Percentiles rank a stretch among this genome's conserved stretches.
phyloP scores from a whole-genome alignment of 2,888 invertebrate genomes.

The Erebia aethiops region DNA sequence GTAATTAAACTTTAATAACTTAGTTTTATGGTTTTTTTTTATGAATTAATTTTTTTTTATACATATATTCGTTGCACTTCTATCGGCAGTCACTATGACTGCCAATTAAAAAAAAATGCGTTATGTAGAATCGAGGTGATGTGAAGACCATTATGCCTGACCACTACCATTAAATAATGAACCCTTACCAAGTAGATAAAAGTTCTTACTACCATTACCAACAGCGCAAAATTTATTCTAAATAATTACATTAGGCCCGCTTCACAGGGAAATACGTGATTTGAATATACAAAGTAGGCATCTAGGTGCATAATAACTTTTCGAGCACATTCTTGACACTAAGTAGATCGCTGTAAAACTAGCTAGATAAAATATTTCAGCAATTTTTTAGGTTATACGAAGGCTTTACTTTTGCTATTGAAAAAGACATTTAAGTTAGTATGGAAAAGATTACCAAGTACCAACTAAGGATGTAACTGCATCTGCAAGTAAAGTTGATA shows the following conservation, averaged over 20 bases:
- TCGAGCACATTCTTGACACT: neutral
- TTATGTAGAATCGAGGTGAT: neutral
- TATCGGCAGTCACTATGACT: too few species aligned
- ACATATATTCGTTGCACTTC: too few species aligned
- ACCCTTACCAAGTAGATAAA: neutral
- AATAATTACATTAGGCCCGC: neutral
- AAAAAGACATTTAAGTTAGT: neutral
- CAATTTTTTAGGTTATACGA: neutral
- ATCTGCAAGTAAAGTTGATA: constrained; percentile 7
- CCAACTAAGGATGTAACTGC: neutral
- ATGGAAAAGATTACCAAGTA: neutral
- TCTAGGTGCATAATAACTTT: neutral
- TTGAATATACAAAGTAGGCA: neutral
- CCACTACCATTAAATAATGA: neutral
- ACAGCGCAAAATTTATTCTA: neutral
- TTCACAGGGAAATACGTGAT: neutral
- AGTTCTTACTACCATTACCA: neutral
- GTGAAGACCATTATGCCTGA: neutral
- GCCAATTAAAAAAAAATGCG: too few species aligned
- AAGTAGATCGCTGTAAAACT: neutral
- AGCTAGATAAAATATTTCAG: neutral
- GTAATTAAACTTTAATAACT: too few species aligned
- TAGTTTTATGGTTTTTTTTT: constrained; percentile 3
- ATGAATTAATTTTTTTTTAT: too few species aligned
- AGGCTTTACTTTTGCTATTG: neutral